Base-by-base conservation (phyloP, 2,113 vertebrate genomes). In the Cyanoramphus novaezelandiae region DNA sequence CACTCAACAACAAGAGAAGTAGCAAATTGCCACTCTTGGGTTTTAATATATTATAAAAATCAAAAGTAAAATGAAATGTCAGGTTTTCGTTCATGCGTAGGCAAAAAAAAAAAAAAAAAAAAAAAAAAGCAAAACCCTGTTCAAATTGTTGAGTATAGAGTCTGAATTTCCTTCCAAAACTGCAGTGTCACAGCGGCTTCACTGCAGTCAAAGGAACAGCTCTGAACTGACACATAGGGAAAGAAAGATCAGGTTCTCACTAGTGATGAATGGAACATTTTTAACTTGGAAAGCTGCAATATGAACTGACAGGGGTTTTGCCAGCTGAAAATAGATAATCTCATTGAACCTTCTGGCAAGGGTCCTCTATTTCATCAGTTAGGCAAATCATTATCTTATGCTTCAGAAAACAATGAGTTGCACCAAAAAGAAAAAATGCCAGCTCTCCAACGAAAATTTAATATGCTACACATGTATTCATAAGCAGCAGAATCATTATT, bases 321-420 rank as follows among this genome's bases (percentile, higher is more conserved):
- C 80, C 75, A 71, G 62, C 33, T 6, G 8, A 95, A 96, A 97
- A 96, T 6, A 94, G 35, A 86, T 65, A 88, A 97, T 82, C 47
- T 97, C 87, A 84, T 77, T 96, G 93, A 95, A 96, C 27, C 63
- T 97, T 92, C 91, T 90, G 62, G 68, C 62, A 86, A 93, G 53
- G 75, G 49, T 88, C 28, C 70, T 44, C 37, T 57, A 25, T 83
- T 95, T 93, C 88, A 72, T 92, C 83, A 85, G 77, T 96, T 92
- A 90, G 3, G 0, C 84, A 43, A 39, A 86, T 90, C 25, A 89
- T 89, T 82, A 55, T 85, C 29, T 88, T 94, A 82, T 64, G 83
- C 64, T 78, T 33, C 41, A 44, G 33, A 31, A 97, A 97, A 96
- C 31, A 92, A 68, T 31, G n/a, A 96, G 10, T 68, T 75, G 14